Evolutionary conservation across 2,797 vertebrate genomes (phyloP).

Genomic region (Eulemur albifrons): DNA sequence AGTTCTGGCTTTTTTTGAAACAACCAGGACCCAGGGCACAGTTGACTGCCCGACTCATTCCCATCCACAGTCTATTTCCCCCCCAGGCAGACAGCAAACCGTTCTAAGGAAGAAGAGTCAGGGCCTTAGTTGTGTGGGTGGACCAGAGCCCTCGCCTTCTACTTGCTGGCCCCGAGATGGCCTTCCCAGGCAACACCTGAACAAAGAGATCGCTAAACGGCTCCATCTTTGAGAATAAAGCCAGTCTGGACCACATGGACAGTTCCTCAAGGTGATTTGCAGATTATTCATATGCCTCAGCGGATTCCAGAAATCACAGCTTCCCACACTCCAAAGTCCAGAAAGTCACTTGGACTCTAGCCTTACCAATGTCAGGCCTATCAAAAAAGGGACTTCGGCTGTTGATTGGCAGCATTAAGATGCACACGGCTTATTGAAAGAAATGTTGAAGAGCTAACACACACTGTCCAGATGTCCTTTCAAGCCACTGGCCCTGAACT

Average conservation of each 20-base stretch:
- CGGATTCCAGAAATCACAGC: background rate
- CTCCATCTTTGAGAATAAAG: background rate
- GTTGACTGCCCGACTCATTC: background rate
- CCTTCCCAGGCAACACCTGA: background rate
- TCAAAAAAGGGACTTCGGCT: background rate
- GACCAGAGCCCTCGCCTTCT: background rate
- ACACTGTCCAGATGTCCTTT: fast-evolving
- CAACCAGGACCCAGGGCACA: background rate
- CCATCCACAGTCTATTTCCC: background rate
- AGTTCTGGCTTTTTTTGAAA: background rate
- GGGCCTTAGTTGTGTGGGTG: background rate
- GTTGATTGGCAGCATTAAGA: background rate
- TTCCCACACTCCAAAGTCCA: background rate
- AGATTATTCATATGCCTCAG: background rate
- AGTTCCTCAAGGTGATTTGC: background rate
- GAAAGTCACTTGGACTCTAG: background rate
- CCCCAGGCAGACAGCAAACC: too few species aligned
- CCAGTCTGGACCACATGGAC: background rate
- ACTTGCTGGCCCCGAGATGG: background rate
- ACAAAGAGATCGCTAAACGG: background rate
- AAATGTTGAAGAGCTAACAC: background rate
- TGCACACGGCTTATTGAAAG: background rate
- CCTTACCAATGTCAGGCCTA: background rate
- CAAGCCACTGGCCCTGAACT: background rate
- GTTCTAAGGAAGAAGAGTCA: background rate